These are phyloP conservation scores for Crematogaster levior DNA, from an alignment of 2,888 invertebrate species.

Conservation along the genomic window DNA sequence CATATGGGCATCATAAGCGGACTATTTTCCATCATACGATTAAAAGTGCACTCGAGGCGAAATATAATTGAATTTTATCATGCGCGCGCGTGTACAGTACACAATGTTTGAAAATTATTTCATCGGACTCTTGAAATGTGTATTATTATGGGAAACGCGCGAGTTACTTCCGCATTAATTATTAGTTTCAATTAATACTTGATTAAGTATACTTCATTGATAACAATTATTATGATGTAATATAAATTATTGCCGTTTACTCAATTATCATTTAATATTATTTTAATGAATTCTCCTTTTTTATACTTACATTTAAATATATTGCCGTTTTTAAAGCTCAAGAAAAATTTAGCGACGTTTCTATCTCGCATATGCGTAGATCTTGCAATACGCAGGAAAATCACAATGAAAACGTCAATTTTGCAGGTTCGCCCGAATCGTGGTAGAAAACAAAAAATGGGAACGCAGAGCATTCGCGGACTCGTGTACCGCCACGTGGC, in stretches of 20 bases:
- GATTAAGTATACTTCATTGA: neutral
- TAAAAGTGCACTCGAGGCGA: neutral
- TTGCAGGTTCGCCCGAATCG: neutral
- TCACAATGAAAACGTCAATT: constrained; percentile 32
- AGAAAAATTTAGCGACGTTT: neutral
- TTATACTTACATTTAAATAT: neutral
- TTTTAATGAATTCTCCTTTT: neutral
- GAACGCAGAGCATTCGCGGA: constrained; percentile 19
- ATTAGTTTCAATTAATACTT: neutral
- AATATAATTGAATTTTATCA: constrained; percentile 1
- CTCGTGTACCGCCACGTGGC: constrained; percentile 46
- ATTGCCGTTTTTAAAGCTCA: neutral
- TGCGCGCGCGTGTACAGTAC: neutral
- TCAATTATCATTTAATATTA: neutral
- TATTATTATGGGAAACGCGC: neutral
- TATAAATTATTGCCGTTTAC: neutral
- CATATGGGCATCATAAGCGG: constrained; percentile 28
- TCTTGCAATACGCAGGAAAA: neutral
- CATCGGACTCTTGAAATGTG: neutral
- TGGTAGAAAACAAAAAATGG: constrained; percentile 20
- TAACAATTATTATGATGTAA: neutral
- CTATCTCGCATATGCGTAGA: neutral
- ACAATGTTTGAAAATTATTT: neutral
- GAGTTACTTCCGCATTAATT: neutral
- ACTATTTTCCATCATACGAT: constrained; percentile 33